A percentile compares a stretch with the other conserved stretches of the same genome.
These are phyloP conservation scores for Amphiprion clarkii DNA, from an alignment of 2,797 vertebrate species.

Conservation along the genomic window DNA sequence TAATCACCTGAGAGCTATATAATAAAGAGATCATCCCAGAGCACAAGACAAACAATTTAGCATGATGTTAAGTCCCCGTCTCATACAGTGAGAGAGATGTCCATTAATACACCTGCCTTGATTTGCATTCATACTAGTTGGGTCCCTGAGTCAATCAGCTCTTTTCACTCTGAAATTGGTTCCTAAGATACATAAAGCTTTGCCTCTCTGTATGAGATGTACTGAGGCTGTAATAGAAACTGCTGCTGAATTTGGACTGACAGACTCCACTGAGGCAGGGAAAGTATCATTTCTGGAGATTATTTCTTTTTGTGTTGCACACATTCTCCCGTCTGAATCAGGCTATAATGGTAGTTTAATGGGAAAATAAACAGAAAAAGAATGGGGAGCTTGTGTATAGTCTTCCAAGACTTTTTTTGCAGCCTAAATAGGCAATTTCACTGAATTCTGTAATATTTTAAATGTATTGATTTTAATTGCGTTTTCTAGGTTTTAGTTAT, in stretches of 20 bases:
- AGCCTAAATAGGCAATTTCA: too few species aligned
- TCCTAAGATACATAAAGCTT: slow-evolving; percentile 56
- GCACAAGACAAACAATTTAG: slow-evolving; percentile 87
- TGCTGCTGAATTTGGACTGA: slow-evolving; percentile 75
- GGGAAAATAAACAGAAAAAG: not conserved
- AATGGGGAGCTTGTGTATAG: too few species aligned
- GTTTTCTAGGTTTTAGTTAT: too few species aligned
- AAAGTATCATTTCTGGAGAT: slow-evolving; percentile 5
- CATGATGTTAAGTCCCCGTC: slow-evolving; percentile 77
- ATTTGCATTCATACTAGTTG: slow-evolving; percentile 84
- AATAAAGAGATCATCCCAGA: slow-evolving; percentile 90
- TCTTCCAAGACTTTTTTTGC: too few species aligned
- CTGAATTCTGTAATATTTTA: too few species aligned
- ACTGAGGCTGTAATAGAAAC: slow-evolving; percentile 48
- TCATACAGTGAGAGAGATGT: slow-evolving; percentile 82
- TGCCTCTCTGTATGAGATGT: slow-evolving; percentile 51
- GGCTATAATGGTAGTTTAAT: not conserved
- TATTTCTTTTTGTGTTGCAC: slow-evolving; percentile 8
- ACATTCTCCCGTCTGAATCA: slow-evolving; percentile 3
- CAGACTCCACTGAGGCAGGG: slow-evolving; percentile 4
- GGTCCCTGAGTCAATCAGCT: slow-evolving; percentile 82
- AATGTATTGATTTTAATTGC: too few species aligned
- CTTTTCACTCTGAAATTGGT: slow-evolving; percentile 69
- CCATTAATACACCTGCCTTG: slow-evolving; percentile 83
- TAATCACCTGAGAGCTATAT: slow-evolving; percentile 83